Conservation (phyloP, 2,113 vertebrate species). For the Arothron firmamentum region DNA sequence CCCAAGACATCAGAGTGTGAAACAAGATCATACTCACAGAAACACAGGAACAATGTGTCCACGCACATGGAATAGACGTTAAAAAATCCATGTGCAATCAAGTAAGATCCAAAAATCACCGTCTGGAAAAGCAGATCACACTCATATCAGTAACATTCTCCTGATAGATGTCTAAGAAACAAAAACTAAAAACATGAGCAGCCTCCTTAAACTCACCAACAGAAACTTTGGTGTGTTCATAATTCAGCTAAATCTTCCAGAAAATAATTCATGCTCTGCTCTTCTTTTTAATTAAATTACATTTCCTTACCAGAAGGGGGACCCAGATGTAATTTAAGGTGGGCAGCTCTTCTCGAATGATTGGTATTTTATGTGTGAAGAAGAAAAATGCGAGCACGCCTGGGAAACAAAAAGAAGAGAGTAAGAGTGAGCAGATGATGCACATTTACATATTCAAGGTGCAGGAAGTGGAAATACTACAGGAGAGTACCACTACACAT, state of each 20-base stretch:
- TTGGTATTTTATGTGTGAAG: constrained; percentile 84
- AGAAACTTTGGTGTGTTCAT: no score
- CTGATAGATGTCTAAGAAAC: no score
- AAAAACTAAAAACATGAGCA: no score
- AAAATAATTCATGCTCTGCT: background rate
- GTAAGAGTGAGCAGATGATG: background rate
- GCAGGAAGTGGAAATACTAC: no score
- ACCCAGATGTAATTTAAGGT: constrained; percentile 92
- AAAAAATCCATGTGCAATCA: constrained; percentile 93
- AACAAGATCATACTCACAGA: constrained; percentile 86
- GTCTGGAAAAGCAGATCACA: constrained; percentile 74
- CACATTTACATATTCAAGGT: no score
- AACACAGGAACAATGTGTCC: constrained; percentile 96
- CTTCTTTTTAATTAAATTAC: background rate
- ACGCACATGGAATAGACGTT: constrained; percentile 96
- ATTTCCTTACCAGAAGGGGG: constrained; percentile 85
- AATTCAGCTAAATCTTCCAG: background rate
- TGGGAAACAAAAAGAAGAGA: constrained; percentile 50
- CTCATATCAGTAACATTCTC: background rate
- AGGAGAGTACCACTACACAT: no score
- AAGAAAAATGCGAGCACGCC: constrained; percentile 90
- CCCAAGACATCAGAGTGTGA: background rate
- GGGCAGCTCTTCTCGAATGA: constrained; percentile 79
- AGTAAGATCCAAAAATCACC: constrained; percentile 87
- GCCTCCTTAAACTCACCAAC: no score